Percentiles rank a stretch among this genome's conserved stretches.
These are phyloP conservation scores for Yponomeuta cagnagella DNA, from an alignment of 2,888 invertebrate genomes.

Conservation along the genomic window DNA sequence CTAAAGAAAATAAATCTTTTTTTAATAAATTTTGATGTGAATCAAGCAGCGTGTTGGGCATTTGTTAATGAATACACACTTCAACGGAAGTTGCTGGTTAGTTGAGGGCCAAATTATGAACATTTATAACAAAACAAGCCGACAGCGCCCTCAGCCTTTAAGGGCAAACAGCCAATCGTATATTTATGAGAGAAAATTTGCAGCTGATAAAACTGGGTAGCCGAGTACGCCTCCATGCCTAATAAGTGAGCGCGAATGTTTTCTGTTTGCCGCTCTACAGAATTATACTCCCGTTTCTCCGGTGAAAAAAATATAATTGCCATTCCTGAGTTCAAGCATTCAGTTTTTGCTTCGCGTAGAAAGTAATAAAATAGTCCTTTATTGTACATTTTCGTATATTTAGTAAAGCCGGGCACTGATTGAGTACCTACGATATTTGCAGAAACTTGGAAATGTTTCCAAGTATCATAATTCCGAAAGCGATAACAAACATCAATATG, in stretches of 20 bases:
- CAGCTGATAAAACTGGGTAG: constrained; percentile 59
- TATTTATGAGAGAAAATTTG: constrained; percentile 68
- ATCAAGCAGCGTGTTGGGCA: neutral
- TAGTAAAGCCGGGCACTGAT: too few species aligned
- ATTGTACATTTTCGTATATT: too few species aligned
- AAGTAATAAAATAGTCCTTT: neutral
- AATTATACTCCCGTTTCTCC: constrained; percentile 8
- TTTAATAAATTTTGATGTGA: too few species aligned
- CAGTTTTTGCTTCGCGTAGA: neutral
- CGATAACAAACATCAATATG: too few species aligned
- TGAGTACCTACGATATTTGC: too few species aligned
- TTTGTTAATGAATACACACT: neutral
- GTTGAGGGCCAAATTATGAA: constrained; percentile 61
- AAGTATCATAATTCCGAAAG: too few species aligned
- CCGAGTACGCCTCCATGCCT: constrained; percentile 22
- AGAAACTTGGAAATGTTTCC: too few species aligned
- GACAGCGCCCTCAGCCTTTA: constrained; percentile 24
- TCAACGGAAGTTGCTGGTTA: constrained; percentile 24
- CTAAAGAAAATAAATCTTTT: too few species aligned
- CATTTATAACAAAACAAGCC: constrained; percentile 50
- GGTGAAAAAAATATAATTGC: constrained; percentile 11
- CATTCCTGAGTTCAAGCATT: constrained; percentile 10
- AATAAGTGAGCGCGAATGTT: constrained; percentile 38
- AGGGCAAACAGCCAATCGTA: constrained; percentile 51
- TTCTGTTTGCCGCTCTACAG: constrained; percentile 24